phyloP scores from a whole-genome alignment of 2,113 vertebrate species.

The Upupa epops region DNA sequence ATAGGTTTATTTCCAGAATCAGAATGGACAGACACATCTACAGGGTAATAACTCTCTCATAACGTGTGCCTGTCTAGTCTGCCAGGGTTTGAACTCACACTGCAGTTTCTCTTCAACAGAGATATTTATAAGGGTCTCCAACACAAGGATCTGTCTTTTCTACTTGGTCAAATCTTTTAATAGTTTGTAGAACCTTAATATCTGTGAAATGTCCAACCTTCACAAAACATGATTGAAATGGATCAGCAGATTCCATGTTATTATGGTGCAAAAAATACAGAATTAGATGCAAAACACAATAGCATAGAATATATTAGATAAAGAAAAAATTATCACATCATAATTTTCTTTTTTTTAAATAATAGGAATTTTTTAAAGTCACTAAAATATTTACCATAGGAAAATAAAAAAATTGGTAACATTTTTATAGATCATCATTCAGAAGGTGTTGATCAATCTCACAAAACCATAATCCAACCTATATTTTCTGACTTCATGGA shows the following conservation, averaged over 20 bases:
- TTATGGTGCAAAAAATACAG: not conserved
- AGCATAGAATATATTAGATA: not conserved
- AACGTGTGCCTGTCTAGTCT: not conserved
- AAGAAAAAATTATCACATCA: rapidly evolving
- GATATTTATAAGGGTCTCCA: not conserved
- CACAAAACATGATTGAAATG: not conserved
- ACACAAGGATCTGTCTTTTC: not conserved
- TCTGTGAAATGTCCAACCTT: not conserved
- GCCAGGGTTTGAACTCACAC: not conserved
- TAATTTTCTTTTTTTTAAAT: not conserved
- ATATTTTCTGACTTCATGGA: not conserved
- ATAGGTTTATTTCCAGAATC: not conserved
- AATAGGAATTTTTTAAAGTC: rapidly evolving
- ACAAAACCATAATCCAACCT: not conserved
- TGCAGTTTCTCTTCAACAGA: not conserved
- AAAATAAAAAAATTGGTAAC: not conserved
- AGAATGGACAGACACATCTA: not conserved
- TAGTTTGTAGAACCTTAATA: not conserved
- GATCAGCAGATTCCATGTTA: not conserved
- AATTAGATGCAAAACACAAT: not conserved
- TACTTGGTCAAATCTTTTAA: not conserved
- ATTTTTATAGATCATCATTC: not conserved
- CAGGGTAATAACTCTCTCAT: not conserved
- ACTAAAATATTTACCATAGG: not conserved
- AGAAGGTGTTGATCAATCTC: not conserved